Conservation (phyloP, 2,113 vertebrate species). For the Apus apus region DNA sequence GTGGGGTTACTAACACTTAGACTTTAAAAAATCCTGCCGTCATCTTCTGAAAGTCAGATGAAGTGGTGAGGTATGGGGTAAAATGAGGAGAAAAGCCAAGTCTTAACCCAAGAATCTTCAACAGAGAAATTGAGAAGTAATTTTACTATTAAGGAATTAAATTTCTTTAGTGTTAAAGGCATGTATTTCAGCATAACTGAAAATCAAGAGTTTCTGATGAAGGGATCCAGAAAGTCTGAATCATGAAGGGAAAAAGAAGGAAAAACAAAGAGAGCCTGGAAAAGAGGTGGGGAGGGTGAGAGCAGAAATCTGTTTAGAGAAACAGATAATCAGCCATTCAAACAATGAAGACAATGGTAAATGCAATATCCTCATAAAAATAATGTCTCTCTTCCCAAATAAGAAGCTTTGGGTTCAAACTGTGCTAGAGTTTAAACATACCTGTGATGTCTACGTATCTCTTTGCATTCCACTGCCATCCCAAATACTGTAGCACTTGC, state of each 20-base stretch:
- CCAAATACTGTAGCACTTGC: slow-evolving; percentile 89
- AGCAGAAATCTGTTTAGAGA: background rate
- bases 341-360: background rate
- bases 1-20: background rate
- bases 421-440: slow-evolving; percentile 39
- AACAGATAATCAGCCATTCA: background rate
- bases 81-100: background rate
- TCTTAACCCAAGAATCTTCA: background rate
- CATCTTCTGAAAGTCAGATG: background rate
- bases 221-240: background rate
- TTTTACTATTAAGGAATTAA: background rate
- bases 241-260: background rate
- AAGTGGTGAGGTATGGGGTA: background rate
- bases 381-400: background rate
- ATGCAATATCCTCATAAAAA: background rate
- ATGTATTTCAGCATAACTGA: background rate
- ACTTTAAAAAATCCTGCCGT: background rate
- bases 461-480: slow-evolving; percentile 89
- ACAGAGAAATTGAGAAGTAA: background rate
- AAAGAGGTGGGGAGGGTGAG: background rate
- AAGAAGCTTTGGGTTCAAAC: background rate
- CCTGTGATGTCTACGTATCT: slow-evolving; percentile 96
- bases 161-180: background rate
- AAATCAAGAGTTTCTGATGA: background rate
- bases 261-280: background rate